Conservation (phyloP, 2,113 vertebrate genomes). For the Podiceps cristatus region DNA sequence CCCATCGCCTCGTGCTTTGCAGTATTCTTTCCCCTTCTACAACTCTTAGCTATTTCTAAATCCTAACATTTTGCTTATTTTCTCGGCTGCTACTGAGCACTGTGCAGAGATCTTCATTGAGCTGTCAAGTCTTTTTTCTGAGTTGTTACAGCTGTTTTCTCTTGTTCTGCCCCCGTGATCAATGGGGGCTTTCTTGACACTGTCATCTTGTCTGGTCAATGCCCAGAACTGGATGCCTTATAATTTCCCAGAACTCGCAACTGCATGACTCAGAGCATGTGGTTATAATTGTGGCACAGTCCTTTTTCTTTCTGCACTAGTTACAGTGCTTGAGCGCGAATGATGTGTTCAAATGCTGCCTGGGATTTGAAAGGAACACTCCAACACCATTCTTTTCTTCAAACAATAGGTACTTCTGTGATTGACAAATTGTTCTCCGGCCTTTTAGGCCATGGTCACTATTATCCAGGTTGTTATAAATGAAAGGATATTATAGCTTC, state of each 20-base stretch:
- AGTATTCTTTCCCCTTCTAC: background rate
- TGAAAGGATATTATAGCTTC: conserved; percentile 42
- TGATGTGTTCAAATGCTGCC: conserved; percentile 63
- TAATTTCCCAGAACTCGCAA: conserved; percentile 60
- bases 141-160: conserved; percentile 68
- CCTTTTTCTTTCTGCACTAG: conserved; percentile 54
- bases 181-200: conserved; percentile 60
- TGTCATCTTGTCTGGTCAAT: conserved; percentile 69
- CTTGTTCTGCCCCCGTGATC: conserved; percentile 66
- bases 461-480: conserved; percentile 58
- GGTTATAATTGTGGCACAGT: conserved; percentile 62
- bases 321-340: conserved; percentile 50
- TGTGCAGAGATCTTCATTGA: conserved; percentile 48
- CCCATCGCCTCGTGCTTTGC: background rate
- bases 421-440: background rate
- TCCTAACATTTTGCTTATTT: conserved; percentile 35
- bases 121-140: conserved; percentile 57
- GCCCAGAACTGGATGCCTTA: conserved; percentile 62
- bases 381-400: conserved; percentile 61
- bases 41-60: background rate
- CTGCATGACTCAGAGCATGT: conserved; percentile 65
- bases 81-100: background rate
- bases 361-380: conserved; percentile 60
- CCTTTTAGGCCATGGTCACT: conserved; percentile 35
- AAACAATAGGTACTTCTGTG: conserved; percentile 60